These are phyloP conservation scores for Coryphaenoides rupestris DNA, from an alignment of 2,113 vertebrate species.

Conservation along the genomic window DNA sequence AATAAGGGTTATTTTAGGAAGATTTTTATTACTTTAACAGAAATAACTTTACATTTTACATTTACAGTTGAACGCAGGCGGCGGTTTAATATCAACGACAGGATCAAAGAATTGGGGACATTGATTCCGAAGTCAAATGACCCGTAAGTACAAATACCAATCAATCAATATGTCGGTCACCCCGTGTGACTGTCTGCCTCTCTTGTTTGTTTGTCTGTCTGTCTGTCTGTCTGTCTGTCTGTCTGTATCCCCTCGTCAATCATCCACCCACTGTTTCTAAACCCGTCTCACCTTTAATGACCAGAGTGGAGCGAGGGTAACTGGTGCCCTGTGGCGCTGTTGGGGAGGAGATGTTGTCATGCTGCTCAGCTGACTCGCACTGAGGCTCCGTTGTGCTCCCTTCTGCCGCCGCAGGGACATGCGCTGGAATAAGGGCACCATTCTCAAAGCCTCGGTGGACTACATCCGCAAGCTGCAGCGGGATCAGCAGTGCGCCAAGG, in stretches of 20 bases:
- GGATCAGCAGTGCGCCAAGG: conserved; percentile 89
- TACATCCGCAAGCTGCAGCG: conserved; percentile 91
- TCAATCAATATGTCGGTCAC: not conserved
- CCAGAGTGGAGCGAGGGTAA: conserved; percentile 6
- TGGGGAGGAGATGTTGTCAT: conserved; percentile 31
- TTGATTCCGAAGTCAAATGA: conserved; percentile 89
- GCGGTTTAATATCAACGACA: conserved; percentile 91
- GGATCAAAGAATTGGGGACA: conserved; percentile 89
- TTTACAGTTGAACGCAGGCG: conserved; percentile 83
- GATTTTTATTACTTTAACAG: not conserved
- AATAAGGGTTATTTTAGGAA: too few species aligned
- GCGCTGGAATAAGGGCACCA: conserved; percentile 96
- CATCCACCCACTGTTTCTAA: not conserved
- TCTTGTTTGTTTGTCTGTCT: not conserved
- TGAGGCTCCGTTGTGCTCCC: conserved; percentile 54
- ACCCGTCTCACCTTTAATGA: not conserved
- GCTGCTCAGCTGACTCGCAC: conserved; percentile 57
- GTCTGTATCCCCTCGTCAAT: not conserved
- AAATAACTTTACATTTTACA: not conserved
- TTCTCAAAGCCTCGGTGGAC: conserved; percentile 92
- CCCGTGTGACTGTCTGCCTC: too few species aligned
- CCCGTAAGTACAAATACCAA: conserved; percentile 75
- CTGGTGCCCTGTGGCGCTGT: conserved; percentile 64
- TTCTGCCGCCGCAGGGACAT: conserved; percentile 79
- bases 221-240: not conserved